A percentile compares a stretch with the other conserved stretches of the same genome.
phyloP scores from a whole-genome alignment of 1,140 invertebrate species.

The Aphaenogaster floridana region DNA sequence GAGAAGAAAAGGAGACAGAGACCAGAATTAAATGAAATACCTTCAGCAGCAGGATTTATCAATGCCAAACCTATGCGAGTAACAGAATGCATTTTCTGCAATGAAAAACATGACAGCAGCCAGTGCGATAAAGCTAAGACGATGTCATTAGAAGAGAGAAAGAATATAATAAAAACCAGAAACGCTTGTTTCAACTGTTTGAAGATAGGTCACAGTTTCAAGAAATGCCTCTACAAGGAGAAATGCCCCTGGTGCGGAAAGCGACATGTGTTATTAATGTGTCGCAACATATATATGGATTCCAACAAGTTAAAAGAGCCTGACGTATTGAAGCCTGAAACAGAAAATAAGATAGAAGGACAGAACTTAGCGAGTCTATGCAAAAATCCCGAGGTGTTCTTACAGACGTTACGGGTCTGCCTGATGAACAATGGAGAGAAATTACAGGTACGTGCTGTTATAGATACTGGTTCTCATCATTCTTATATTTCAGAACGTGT shows the following conservation, averaged over 20 bases:
- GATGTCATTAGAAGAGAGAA: not conserved
- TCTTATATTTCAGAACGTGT: constrained; percentile 51
- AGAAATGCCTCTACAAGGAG: not conserved
- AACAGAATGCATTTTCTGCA: no score
- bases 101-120: not conserved
- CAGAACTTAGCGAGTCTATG: constrained; percentile 40
- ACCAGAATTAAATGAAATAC: no score
- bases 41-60: no score
- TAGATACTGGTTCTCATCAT: constrained; percentile 61
- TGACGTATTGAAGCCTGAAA: no score
- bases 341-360: not conserved
- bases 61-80: no score
- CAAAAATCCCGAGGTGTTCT: constrained; percentile 46
- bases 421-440: constrained; percentile 27
- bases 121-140: not conserved
- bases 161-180: not conserved
- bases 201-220: not conserved
- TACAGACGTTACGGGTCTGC: constrained; percentile 61
- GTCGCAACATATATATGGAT: not conserved
- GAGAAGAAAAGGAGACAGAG: no score
- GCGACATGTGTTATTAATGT: not conserved
- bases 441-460: constrained; percentile 42
- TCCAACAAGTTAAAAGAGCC: no score
- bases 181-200: constrained; percentile 19
- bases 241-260: not conserved